These are phyloP conservation scores for Actinopyga echinites DNA, from an alignment of 53 echinoderm and acorn worm genomes.

Conservation along the genomic window DNA sequence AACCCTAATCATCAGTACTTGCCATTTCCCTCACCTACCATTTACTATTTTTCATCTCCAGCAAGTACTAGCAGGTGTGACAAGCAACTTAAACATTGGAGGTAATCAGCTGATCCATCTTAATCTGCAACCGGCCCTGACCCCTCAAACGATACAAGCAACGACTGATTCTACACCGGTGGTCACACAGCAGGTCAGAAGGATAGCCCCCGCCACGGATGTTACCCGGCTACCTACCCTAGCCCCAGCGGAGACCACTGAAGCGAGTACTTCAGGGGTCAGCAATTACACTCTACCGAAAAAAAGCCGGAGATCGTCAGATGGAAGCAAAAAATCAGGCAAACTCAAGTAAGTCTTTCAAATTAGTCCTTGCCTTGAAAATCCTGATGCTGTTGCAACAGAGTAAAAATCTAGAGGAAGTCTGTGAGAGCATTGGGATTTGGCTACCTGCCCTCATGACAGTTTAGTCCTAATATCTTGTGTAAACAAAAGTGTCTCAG, in stretches of 20 bases:
- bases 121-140: conserved; percentile 24
- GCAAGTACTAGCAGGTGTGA: conserved; percentile 26
- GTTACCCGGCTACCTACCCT: background rate
- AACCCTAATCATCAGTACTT: too few species aligned
- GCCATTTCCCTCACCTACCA: too few species aligned
- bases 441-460: too few species aligned
- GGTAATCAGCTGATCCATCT: conserved; percentile 36
- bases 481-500: too few species aligned
- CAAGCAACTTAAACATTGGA: conserved; percentile 27
- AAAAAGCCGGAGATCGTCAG: conserved; percentile 35
- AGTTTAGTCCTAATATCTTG: too few species aligned
- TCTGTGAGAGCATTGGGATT: too few species aligned
- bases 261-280: conserved; percentile 31
- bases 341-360: conserved; percentile 48
- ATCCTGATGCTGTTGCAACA: too few species aligned
- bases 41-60: background rate
- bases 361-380: too few species aligned
- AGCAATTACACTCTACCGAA: conserved; percentile 49
- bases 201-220: conserved; percentile 45
- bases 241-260: conserved; percentile 32
- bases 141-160: conserved; percentile 23
- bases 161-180: background rate
- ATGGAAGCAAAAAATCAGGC: conserved; percentile 60
- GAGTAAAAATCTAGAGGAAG: too few species aligned
- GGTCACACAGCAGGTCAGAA: background rate